Base-by-base conservation (phyloP, 2,797 vertebrate genomes). In the Melanotaenia maccullochi region DNA sequence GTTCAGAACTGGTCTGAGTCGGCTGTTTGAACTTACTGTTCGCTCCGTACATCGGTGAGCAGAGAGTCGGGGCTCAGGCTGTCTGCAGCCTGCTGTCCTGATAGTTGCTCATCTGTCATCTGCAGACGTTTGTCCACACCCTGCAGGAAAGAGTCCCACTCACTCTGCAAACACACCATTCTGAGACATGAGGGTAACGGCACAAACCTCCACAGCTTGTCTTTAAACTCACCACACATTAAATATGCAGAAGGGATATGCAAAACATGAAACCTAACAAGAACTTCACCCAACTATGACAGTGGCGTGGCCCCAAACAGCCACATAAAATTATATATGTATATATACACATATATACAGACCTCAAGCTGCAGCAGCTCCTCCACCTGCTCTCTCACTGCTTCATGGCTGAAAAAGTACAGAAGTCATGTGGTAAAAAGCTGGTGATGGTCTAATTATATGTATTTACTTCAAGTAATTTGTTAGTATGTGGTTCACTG, bases 91-190 rank as follows among this genome's bases (percentile, higher is more conserved):
- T 72, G 35, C 18, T 2, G 16, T 42, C 59, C 73, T 1, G 86
- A 70, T 32, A 85, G 77, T 72, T 73, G 79, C 3, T 4, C 5
- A 25, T 89, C 87, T 16, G 81, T 73, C 0, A 60, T 74, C 76
- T 90, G 79, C 52, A 93, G 81, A 54, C 64, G 73, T 24, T 13
- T 11, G 68, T 94, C 93, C 78, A 94, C 83, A 0, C 63, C 54
- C 69, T 88, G 70, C 80, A 94, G 86, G 82, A 95, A 94, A 25
- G 74, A 68, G 83, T 95, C 93, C 94, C 94, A 95, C n/a, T 94
- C 88, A 1, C 13, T 76, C 94, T 95, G 68, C 52, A 65, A 40
- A 60, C 18, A 65, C 42, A 51, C 12, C 24, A 22, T 3, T 3
- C 18, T 32, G 32, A 36, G 1, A 36, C 30, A 5, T 2, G 4